Conservation (phyloP, 53 echinoderm and acorn worm genomes). For the Patiria pectinifera region DNA sequence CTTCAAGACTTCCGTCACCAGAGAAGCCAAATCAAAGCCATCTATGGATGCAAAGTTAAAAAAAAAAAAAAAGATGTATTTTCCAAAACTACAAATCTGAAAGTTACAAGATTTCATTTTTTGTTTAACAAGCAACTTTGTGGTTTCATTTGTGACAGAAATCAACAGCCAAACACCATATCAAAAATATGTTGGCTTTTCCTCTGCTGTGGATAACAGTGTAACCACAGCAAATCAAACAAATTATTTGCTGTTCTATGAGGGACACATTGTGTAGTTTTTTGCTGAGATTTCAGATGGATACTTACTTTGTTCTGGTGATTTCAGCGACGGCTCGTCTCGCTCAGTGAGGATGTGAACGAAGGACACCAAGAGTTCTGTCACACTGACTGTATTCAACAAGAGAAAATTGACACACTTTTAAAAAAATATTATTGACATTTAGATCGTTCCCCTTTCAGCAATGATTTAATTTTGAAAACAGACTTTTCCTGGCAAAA, state of each 20-base stretch:
- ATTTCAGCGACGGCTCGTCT: conserved; percentile 48
- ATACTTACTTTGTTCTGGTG: conserved; percentile 59
- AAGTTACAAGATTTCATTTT: background rate
- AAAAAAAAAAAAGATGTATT: no score
- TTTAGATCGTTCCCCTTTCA: background rate
- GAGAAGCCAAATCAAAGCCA: conserved; percentile 71
- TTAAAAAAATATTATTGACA: background rate
- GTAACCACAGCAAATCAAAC: no score
- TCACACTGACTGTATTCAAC: conserved; percentile 68
- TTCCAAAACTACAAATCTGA: background rate
- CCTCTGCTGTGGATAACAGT: no score
- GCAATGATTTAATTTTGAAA: background rate
- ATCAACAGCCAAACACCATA: no score
- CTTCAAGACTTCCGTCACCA: conserved; percentile 84
- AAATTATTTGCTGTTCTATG: no score
- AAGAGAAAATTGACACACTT: background rate
- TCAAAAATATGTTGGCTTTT: no score
- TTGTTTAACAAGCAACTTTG: no score
- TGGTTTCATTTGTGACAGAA: no score
- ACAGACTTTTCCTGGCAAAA: no score
- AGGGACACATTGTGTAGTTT: no score
- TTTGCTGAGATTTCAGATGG: background rate
- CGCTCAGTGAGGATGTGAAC: conserved; percentile 72
- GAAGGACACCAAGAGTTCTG: conserved; percentile 73
- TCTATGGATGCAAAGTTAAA: conserved; percentile 38